Evolutionary conservation across 1,140 invertebrate genomes (phyloP).

Genomic region (Drosophila pandora): DNA sequence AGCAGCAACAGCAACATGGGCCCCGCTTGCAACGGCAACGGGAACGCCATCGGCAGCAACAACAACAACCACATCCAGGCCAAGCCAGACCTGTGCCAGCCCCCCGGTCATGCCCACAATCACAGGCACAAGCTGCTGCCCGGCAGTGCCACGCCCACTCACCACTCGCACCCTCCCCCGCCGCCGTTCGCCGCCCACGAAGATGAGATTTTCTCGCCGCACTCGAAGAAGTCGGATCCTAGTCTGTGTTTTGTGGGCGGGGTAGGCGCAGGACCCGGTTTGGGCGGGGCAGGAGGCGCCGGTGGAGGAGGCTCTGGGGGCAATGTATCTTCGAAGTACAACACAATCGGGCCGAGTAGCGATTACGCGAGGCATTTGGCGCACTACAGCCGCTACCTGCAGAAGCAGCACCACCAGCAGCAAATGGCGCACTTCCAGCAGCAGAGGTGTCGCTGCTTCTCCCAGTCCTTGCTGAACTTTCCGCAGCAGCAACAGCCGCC

Average conservation of each 20-base stretch:
- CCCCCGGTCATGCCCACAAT: slow-evolving; percentile 39
- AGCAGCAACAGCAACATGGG: slow-evolving; percentile 25
- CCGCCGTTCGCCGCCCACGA: slow-evolving; percentile 66
- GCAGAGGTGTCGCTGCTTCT: slow-evolving; percentile 77
- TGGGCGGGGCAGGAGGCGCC: slow-evolving; percentile 17
- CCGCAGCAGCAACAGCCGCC: slow-evolving; percentile 51
- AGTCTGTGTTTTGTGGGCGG: slow-evolving; percentile 67
- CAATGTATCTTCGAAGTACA: slow-evolving; percentile 65
- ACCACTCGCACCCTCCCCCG: slow-evolving; percentile 31
- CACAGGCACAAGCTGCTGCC: slow-evolving; percentile 37
- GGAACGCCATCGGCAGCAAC: background rate
- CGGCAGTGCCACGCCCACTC: slow-evolving; percentile 15
- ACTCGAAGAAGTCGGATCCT: slow-evolving; percentile 75
- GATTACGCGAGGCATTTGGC: slow-evolving; percentile 77
- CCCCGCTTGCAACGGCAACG: slow-evolving; percentile 3
- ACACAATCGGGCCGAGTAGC: slow-evolving; percentile 80
- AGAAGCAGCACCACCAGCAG: slow-evolving; percentile 76
- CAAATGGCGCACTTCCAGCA: slow-evolving; percentile 72
- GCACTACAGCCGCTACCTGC: slow-evolving; percentile 72
- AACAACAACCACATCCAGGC: slow-evolving; percentile 32
- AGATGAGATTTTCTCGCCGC: slow-evolving; percentile 74
- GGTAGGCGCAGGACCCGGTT: slow-evolving; percentile 14
- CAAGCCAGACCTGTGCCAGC: slow-evolving; percentile 74
- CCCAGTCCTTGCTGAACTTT: slow-evolving; percentile 78
- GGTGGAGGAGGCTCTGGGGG: slow-evolving; percentile 14